Evolutionary conservation across 1,140 invertebrate species (phyloP), one percentile per base, ranked within the genome.

Genomic region (Hyposmocoma kahamanoa): DNA sequence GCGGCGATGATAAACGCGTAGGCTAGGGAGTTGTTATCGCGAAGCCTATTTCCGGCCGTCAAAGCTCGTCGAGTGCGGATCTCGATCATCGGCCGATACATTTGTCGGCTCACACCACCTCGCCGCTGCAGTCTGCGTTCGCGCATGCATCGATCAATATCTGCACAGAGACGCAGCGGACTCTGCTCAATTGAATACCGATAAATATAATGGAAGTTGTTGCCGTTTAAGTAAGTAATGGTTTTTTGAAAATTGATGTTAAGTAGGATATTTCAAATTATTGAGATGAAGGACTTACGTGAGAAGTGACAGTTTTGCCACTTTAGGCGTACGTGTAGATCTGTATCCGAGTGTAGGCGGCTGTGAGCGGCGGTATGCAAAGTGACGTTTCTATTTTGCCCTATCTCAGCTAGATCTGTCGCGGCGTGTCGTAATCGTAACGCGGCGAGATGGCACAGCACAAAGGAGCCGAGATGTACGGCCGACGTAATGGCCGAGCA

Each of bases 21-120:
- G 66, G 55, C 64, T 66, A 71, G 72, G 68, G 71, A 83, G 72
- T 81, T 72, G 71, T 81, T 84, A 84, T 84, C 80, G 56, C 57
- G 51, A 36, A 60, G 54, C 71, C 68, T 80, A 82, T 84, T 84
- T 84, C 80, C 80, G 80, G 80, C 80, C 78, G 70, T 81, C 76
- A 80, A 56, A 44, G 66, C 43, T 57, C 52, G 72, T 77, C 72
- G 67, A 66, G 54, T 50, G 58, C 49, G 55, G 62, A 51, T 61
- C 59, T 63, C 71, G 73, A 80, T 80, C 74, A 73, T 68, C 53
- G 57, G 57, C 52, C 52, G 80, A 84, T 84, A 84, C 72, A 84
- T 84, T 84, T 82, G 80, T 84, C 80, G 80, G 79, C 69, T 47
- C 60, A 66, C 71, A 69, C 71, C 62, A 60, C 67, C 64, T 45